phyloP scores from a whole-genome alignment of 2,888 invertebrate species.

The Acleris cristana region DNA sequence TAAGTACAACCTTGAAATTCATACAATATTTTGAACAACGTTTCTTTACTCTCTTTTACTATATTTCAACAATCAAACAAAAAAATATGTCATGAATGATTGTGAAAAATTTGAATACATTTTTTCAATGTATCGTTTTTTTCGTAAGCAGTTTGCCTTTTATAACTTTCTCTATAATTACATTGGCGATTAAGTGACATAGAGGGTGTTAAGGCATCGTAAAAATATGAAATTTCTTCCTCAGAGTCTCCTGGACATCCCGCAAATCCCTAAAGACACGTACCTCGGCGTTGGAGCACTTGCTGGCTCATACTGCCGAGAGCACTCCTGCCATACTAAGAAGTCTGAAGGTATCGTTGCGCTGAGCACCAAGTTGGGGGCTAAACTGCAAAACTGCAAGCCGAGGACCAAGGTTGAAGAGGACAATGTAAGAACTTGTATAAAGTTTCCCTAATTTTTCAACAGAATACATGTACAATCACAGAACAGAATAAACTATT shows the following conservation, averaged over 20 bases:
- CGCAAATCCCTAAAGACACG: conserved; percentile 86
- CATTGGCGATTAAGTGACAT: neutral
- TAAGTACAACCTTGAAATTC: conserved; percentile 60
- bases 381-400: conserved; percentile 87
- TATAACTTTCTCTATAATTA: too few species aligned
- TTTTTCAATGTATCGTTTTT: too few species aligned
- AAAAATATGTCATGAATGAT: too few species aligned
- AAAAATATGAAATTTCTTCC: conserved; percentile 5
- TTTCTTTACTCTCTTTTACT: too few species aligned
- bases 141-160: too few species aligned
- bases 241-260: conserved; percentile 83
- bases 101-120: too few species aligned
- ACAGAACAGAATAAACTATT: too few species aligned
- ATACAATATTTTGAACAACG: too few species aligned
- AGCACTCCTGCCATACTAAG: conserved; percentile 84
- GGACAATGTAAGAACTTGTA: conserved; percentile 76
- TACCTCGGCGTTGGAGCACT: conserved; percentile 90
- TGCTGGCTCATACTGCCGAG: conserved; percentile 87
- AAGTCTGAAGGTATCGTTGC: conserved; percentile 82
- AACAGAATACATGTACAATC: too few species aligned
- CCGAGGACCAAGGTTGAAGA: conserved; percentile 86
- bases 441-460: neutral
- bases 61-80: too few species aligned
- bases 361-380: conserved; percentile 85
- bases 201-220: neutral